phyloP scores from a whole-genome alignment of 2,113 vertebrate species.

The Brachyhypopomus gauderio region DNA sequence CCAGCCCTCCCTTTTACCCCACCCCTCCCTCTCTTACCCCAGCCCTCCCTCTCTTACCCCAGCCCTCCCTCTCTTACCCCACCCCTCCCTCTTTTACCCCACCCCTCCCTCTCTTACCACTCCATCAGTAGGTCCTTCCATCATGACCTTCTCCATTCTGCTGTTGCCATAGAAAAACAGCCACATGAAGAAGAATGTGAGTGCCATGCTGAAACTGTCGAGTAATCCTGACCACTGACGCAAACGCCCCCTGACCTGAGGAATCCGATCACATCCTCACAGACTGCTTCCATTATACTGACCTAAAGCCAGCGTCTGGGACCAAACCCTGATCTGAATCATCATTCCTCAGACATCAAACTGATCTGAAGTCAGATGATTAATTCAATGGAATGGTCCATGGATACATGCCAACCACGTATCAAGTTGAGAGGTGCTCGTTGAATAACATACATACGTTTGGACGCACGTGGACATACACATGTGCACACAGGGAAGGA shows the following conservation, averaged over 20 bases:
- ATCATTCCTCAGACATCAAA: not conserved
- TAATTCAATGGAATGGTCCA: not conserved
- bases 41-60: not conserved
- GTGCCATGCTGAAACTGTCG: slow-evolving; percentile 1
- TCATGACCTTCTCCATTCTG: not conserved
- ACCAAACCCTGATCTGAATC: not conserved
- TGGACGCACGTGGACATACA: not conserved
- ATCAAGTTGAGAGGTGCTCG: not conserved
- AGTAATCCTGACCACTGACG: slow-evolving; percentile 18
- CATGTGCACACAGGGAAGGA: not conserved
- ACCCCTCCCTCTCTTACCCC: not conserved
- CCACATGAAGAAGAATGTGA: slow-evolving; percentile 21
- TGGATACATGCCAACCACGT: not conserved
- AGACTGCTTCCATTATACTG: not conserved
- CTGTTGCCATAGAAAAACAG: slow-evolving; percentile 23
- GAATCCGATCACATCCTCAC: not conserved
- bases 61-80: not conserved
- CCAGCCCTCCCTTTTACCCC: too few species aligned
- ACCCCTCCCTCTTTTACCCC: not conserved
- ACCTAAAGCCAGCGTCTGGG: not conserved
- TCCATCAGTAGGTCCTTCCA: not conserved
- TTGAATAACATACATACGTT: not conserved
- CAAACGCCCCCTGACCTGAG: slow-evolving; percentile 18
- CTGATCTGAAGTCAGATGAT: not conserved
- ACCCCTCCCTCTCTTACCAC: not conserved